phyloP scores from a whole-genome alignment of 2,113 vertebrate genomes.

The Uropsilus gracilis region DNA sequence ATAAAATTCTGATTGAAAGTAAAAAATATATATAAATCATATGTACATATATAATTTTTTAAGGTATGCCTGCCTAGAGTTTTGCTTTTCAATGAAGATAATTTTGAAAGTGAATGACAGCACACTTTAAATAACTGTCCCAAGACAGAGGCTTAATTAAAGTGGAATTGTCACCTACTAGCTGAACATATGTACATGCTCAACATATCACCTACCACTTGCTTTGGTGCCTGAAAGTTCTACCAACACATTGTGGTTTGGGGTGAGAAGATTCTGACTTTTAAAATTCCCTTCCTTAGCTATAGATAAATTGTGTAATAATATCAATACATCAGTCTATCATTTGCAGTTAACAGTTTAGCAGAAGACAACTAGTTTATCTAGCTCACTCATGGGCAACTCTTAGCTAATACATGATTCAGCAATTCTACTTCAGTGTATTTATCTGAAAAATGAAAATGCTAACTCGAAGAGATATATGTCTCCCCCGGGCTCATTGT shows the following conservation, averaged over 20 bases:
- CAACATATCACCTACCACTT: neutral
- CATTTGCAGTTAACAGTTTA: neutral
- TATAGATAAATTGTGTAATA: neutral
- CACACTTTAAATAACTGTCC: neutral
- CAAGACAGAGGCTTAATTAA: neutral
- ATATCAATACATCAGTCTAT: neutral
- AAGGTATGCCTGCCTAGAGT: neutral
- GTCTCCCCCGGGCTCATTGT: neutral
- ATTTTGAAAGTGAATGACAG: neutral
- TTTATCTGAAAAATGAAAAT: neutral
- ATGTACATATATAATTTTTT: neutral
- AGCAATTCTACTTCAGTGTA: neutral
- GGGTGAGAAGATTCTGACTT: neutral
- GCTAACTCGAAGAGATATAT: neutral
- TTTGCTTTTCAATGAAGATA: constrained; percentile 46
- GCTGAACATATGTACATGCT: neutral
- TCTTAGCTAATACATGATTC: neutral
- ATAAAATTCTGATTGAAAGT: too few relatives aligned
- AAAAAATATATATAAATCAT: too few relatives aligned
- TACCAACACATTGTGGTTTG: neutral
- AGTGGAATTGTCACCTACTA: too few relatives aligned
- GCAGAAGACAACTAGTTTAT: neutral
- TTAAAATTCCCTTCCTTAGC: neutral
- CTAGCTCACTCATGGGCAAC: neutral
- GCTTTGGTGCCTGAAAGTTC: constrained; percentile 4